Percentiles rank a stretch among this genome's conserved stretches.
phyloP scores from a whole-genome alignment of 2,888 invertebrate genomes.

The Melolontha melolontha region DNA sequence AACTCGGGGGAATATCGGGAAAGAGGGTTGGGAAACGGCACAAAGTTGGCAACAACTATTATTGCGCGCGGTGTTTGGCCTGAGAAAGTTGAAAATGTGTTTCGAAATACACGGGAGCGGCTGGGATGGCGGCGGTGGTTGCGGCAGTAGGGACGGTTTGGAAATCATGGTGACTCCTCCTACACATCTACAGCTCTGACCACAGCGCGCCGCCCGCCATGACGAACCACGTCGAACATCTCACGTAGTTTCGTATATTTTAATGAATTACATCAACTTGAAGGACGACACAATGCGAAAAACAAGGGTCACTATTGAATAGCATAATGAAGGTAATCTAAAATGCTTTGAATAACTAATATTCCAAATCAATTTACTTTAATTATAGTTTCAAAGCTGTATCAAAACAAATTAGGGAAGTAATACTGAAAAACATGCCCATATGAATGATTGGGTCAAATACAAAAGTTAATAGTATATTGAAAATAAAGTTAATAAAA shows the following conservation, averaged over 20 bases:
- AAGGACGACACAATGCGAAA: conserved; percentile 15
- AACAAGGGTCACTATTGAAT: conserved; percentile 12
- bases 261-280: conserved; percentile 53
- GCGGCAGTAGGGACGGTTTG: conserved; percentile 22
- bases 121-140: conserved; percentile 5
- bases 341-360: too few species aligned
- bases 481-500: too few species aligned
- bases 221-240: conserved; percentile 23
- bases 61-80: conserved; percentile 61
- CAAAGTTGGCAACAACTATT: conserved; percentile 62
- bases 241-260: conserved; percentile 53
- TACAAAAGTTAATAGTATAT: too few species aligned
- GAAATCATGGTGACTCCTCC: conserved; percentile 46
- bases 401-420: too few species aligned
- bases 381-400: too few species aligned
- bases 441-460: too few species aligned
- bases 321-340: neutral
- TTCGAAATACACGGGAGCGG: conserved; percentile 54
- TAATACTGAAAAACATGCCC: too few species aligned
- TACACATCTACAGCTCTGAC: conserved; percentile 28
- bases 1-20: conserved; percentile 44
- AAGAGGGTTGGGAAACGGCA: neutral
- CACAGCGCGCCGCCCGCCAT: conserved; percentile 18
- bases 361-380: too few species aligned
- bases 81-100: conserved; percentile 60